Base-by-base conservation (phyloP, 2,113 vertebrate genomes). In the Dipodomys spectabilis region DNA sequence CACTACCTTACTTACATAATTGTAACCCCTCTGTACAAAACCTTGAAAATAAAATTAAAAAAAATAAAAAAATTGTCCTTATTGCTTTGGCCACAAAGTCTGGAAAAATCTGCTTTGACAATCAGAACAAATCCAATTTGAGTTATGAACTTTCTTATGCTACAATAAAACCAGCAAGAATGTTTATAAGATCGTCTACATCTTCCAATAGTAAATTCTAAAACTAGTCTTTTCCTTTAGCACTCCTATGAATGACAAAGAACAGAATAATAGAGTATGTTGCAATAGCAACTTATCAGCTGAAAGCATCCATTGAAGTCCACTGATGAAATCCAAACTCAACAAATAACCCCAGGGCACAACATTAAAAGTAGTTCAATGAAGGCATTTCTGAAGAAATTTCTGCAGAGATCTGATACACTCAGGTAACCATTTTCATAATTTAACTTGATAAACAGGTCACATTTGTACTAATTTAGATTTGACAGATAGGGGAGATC, bases 351-450 rank as follows among this genome's bases (percentile, higher is more conserved):
- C 81, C 77, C 86, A 32, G 19, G 53, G 5, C n/a, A 88, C 19
- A 73, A n/a, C 62, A 86, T 82, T 92, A 94, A 88, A 89, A 67
- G 69, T 68, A 80, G 68, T n/a, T 1, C 23, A 74, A 49, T 78
- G 39, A 94, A 49, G 45, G 25, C 1, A 69, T 64, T 77, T 93
- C 53, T 87, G 6, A 57, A 91, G 60, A 86, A 68, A 71, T 65
- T 69, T 32, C 22, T 74, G 32, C 39, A 74, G n/a, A 91, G 45
- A 15, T 80, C 13, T 80, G 62, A 92, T 28, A 6, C 64, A 35
- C 6, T 72, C 79, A 62, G n/a, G 44, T 72, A 94, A 94, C 64
- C 28, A 88, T 68, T 91, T 77, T 91, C 45, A 86, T 94, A 91
- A 92, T 32, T 11, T 49, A 84, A 64, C 44, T 25, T 77, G 23